A percentile compares a stretch with the other conserved stretches of the same genome.
Conservation (phyloP, 1,140 invertebrate species). For the Saxidomus purpurata region DNA sequence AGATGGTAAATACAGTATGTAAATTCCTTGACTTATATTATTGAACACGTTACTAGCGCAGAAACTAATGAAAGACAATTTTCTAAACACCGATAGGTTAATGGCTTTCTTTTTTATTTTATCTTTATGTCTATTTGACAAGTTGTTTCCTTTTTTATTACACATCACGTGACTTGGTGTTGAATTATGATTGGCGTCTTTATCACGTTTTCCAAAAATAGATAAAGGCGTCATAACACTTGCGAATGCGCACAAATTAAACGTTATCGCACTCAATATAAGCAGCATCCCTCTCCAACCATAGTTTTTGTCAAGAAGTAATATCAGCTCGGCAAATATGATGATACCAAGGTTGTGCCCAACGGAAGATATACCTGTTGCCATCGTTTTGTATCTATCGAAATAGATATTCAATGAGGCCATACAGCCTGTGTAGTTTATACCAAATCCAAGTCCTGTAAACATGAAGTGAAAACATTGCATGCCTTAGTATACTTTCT, state of each 20-base stretch:
- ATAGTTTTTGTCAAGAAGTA: slow-evolving; percentile 1
- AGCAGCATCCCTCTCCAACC: slow-evolving; percentile 46
- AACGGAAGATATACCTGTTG: slow-evolving; percentile 35
- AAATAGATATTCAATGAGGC: slow-evolving; percentile 3
- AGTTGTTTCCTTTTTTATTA: no score
- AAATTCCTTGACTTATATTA: not conserved
- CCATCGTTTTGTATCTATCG: slow-evolving; percentile 37
- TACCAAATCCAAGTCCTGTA: slow-evolving; percentile 32
- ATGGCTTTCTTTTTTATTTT: not conserved
- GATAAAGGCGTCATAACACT: not conserved
- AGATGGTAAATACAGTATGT: slow-evolving; percentile 28
- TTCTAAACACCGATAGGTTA: not conserved
- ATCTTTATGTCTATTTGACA: no score
- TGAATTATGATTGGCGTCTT: not conserved
- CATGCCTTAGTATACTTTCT: no score
- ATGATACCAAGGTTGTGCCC: slow-evolving; percentile 29
- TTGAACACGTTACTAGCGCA: slow-evolving; percentile 17
- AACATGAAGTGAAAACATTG: no score
- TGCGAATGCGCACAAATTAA: slow-evolving; percentile 35
- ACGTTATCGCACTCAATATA: slow-evolving; percentile 22
- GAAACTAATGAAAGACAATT: slow-evolving; percentile 13
- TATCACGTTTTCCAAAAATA: not conserved
- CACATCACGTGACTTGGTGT: no score
- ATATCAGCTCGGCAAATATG: slow-evolving; percentile 5
- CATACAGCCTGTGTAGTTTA: slow-evolving; percentile 44